A percentile compares a stretch with the other conserved stretches of the same genome.
These are phyloP conservation scores for Numenius phaeopus DNA, from an alignment of 2,797 vertebrate genomes.

Conservation along the genomic window DNA sequence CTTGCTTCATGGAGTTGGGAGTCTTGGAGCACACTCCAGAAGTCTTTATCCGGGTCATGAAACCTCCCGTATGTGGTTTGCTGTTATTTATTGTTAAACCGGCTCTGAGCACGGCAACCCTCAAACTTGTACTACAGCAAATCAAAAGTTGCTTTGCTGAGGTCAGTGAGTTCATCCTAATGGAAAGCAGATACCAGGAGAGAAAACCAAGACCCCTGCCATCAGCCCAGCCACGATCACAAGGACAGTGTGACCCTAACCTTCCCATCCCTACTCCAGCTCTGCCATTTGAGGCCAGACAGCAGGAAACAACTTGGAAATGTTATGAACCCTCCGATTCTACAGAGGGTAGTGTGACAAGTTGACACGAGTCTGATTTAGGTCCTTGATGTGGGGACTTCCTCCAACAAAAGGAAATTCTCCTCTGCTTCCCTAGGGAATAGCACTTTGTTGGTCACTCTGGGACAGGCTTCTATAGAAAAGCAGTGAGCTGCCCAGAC, in stretches of 20 bases:
- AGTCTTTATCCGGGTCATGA: not conserved
- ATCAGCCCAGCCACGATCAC: not conserved
- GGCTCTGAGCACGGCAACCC: not conserved
- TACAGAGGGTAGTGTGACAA: not conserved
- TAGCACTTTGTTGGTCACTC: not conserved
- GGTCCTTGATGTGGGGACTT: not conserved
- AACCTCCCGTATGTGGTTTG: not conserved
- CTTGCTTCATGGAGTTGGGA: not conserved
- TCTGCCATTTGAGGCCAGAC: not conserved
- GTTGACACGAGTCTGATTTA: not conserved
- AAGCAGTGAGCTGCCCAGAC: not conserved
- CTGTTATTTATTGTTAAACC: not conserved
- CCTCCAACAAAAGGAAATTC: not conserved
- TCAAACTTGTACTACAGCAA: not conserved
- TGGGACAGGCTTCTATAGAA: not conserved
- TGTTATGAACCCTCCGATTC: not conserved
- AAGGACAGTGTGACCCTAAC: not conserved
- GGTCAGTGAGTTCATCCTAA: not conserved
- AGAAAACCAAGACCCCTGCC: not conserved
- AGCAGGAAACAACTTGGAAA: not conserved
- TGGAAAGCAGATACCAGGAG: not conserved
- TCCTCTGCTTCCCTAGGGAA: not conserved
- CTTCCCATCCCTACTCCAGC: not conserved
- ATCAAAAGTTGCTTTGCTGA: not conserved
- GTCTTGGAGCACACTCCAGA: not conserved